These are phyloP conservation scores for Geococcyx californianus DNA, from an alignment of 2,113 vertebrate species.

Conservation along the genomic window DNA sequence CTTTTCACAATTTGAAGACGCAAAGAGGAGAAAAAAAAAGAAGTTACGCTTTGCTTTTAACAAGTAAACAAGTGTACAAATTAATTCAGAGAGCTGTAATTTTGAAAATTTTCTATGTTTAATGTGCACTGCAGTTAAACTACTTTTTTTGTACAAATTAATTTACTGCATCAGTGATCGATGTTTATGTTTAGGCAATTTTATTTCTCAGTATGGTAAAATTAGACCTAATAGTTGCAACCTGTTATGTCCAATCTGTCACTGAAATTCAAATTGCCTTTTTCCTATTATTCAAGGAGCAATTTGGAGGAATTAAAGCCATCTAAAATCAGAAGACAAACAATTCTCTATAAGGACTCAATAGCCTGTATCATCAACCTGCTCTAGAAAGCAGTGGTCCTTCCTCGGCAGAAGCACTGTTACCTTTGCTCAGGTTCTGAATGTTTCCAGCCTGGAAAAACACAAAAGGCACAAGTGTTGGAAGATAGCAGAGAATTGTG, in stretches of 20 bases:
- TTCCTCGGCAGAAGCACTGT: constrained; percentile 22
- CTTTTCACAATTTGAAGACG: constrained; percentile 16
- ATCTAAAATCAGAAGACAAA: constrained; percentile 81
- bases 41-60: constrained; percentile 72
- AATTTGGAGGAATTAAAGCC: constrained; percentile 83
- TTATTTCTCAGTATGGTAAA: constrained; percentile 89
- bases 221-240: constrained; percentile 87
- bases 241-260: constrained; percentile 87
- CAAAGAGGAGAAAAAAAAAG: background rate
- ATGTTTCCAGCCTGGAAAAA: background rate
- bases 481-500: background rate
- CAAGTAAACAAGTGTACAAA: constrained; percentile 84
- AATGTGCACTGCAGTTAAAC: constrained; percentile 84
- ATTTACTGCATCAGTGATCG: constrained; percentile 89
- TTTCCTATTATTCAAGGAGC: constrained; percentile 86
- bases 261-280: constrained; percentile 85
- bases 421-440: background rate
- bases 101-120: constrained; percentile 82
- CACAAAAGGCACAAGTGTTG: background rate
- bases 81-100: constrained; percentile 83
- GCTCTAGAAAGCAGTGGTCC: constrained; percentile 9
- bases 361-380: constrained; percentile 76
- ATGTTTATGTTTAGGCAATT: constrained; percentile 89
- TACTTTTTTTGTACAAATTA: constrained; percentile 87
- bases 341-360: constrained; percentile 77